A percentile compares a stretch with the other conserved stretches of the same genome.
These are phyloP conservation scores for Drosophila seguyi DNA, from an alignment of 1,140 invertebrate genomes.

Conservation along the genomic window DNA sequence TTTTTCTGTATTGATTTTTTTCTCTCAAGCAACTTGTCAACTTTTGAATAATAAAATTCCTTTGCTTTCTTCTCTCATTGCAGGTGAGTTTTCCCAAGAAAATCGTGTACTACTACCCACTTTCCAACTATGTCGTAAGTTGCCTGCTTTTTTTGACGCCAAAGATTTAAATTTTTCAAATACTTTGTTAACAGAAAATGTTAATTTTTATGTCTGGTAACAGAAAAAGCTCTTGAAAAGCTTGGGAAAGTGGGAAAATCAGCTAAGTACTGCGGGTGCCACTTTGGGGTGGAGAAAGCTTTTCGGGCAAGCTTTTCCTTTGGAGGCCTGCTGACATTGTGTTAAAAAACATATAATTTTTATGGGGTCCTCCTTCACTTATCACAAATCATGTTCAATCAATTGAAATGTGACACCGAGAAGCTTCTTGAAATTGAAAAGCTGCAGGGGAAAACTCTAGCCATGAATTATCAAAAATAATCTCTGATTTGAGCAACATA, in stretches of 20 bases:
- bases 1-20: slow-evolving; percentile 43
- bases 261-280: not conserved
- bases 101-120: not conserved
- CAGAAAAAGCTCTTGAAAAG: slow-evolving; percentile 37
- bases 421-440: not conserved
- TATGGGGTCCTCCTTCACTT: not conserved
- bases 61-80: slow-evolving; percentile 42
- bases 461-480: slow-evolving; percentile 21
- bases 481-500: not conserved
- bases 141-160: not conserved
- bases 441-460: not conserved
- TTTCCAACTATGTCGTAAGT: slow-evolving; percentile 53
- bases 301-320: not conserved
- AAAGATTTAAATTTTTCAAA: slow-evolving; percentile 21
- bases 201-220: slow-evolving; percentile 7
- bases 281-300: not conserved
- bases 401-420: slow-evolving; percentile 19
- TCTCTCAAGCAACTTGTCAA: slow-evolving; percentile 31
- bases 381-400: slow-evolving; percentile 53
- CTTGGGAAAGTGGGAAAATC: slow-evolving; percentile 27
- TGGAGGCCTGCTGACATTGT: not conserved
- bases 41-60: slow-evolving; percentile 36
- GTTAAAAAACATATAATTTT: not conserved
- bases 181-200: slow-evolving; percentile 18
- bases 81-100: slow-evolving; percentile 69